Evolutionary conservation across 2,113 vertebrate genomes (phyloP).

Genomic region (Galbula dea): DNA sequence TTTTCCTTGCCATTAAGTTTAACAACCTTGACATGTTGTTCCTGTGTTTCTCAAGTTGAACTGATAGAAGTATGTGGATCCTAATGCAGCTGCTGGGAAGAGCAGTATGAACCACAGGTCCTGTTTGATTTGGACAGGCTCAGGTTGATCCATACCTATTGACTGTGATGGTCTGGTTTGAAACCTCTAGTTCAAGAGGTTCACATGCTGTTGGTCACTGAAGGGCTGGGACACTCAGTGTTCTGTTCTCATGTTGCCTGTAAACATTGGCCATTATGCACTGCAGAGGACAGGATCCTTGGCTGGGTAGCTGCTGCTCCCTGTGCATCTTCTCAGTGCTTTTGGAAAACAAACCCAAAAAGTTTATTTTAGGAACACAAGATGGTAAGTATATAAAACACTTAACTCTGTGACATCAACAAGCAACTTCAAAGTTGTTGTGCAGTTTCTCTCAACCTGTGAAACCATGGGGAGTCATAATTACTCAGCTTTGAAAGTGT

Average conservation of each 20-base stretch:
- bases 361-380: constrained; percentile 46
- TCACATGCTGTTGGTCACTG: not conserved
- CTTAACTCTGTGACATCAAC: constrained; percentile 34
- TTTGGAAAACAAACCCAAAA: not conserved
- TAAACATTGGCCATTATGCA: not conserved
- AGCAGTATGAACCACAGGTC: not conserved
- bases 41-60: not conserved
- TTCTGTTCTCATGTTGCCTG: not conserved
- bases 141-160: not conserved
- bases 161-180: not conserved
- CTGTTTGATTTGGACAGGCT: not conserved
- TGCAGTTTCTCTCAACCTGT: constrained; percentile 39
- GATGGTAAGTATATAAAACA: constrained; percentile 33
- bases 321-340: not conserved
- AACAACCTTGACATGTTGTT: not conserved
- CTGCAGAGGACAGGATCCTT: not conserved
- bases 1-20: not conserved
- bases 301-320: not conserved
- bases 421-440: constrained; percentile 39
- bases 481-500: constrained; percentile 41
- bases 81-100: not conserved
- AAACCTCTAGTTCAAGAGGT: not conserved
- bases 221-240: not conserved
- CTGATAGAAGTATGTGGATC: not conserved
- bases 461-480: constrained; percentile 7